Evolutionary conservation across 2,797 vertebrate species (phyloP).

Genomic region (Urosaurus nigricauda): DNA sequence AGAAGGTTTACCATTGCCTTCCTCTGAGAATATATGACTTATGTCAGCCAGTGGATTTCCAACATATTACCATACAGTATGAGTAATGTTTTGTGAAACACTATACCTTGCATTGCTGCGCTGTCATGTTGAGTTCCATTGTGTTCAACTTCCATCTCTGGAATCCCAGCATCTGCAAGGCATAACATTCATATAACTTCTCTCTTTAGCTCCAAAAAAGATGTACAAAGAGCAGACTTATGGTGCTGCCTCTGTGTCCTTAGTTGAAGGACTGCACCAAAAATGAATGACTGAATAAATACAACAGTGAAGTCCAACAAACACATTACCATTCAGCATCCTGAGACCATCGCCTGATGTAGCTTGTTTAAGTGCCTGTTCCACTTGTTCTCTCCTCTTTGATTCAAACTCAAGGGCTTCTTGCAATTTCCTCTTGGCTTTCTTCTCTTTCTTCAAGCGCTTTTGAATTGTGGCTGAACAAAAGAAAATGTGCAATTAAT

Average conservation of each 20-base stretch:
- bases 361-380: constrained; percentile 91
- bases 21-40: too few species aligned
- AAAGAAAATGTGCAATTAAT: constrained; percentile 3
- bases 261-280: neutral
- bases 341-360: constrained; percentile 86
- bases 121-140: constrained; percentile 89
- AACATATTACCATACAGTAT: neutral
- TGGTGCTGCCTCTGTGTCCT: neutral
- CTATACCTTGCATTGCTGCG: constrained; percentile 89
- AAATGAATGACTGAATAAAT: neutral
- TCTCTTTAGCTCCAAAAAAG: constrained; percentile 57
- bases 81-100: constrained; percentile 27
- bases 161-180: constrained; percentile 88
- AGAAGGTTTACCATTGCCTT: too few species aligned
- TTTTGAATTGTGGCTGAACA: constrained; percentile 93
- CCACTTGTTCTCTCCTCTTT: constrained; percentile 90
- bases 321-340: constrained; percentile 85
- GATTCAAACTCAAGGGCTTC: constrained; percentile 96
- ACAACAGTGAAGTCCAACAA: constrained; percentile 50
- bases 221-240: constrained; percentile 50
- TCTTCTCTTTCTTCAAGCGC: constrained; percentile 97
- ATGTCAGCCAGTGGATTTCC: too few species aligned
- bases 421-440: constrained; percentile 96
- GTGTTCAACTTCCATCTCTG: constrained; percentile 89
- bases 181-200: constrained; percentile 60